Base-by-base conservation (phyloP, 2,797 vertebrate species). In the Parauchenoglanis punctatus region DNA sequence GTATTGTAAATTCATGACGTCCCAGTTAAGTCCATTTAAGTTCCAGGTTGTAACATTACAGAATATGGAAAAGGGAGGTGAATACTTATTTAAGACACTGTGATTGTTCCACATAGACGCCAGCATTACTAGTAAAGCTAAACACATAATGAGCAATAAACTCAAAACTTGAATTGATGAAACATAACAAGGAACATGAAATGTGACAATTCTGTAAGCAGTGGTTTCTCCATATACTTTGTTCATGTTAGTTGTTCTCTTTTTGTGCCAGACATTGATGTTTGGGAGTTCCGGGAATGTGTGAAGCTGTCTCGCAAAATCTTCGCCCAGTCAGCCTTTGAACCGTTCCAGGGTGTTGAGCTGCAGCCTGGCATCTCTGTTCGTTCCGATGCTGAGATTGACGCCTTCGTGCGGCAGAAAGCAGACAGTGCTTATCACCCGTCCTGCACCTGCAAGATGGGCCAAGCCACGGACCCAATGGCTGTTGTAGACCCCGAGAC, bases 361-460 rank as follows among this genome's bases (percentile, higher is more conserved):
- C 91, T 97, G 82, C 96, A 93, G 91, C 99, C 99, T 0, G 98
- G 98, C 85, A 92, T 90, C 17, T 88, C 93, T 0, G 85, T 97
- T 84, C 96, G 96, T 18, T 96, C 97, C 0, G 97, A 99, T n/a
- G 88, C 94, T 0, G 97, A 98, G 82, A 98, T 99, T 2, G 99
- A 99, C 0, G 96, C 97, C 52, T 99, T 99, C n/a, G 92, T 99
- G 78, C 96, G 97, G 70, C 96, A 92, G 1, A 98, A 97, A 91
- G 95, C 97, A 0, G 99, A 99, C 90, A 99, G 96, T 0, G 98
- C 99, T 35, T 99, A 99, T 94, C 99, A 99, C 87, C 98, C 99
- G 0, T 99, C 97, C 4, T 98, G 98, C 90, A 98, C 98, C 63
- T 99, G 99, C 87, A 99, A 97, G 94, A 99, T 99, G 97, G 98